Evolutionary conservation across 2,113 vertebrate genomes (phyloP), one percentile per base, ranked within the genome.

Genomic region (Nothocercus nigrocapillus): DNA sequence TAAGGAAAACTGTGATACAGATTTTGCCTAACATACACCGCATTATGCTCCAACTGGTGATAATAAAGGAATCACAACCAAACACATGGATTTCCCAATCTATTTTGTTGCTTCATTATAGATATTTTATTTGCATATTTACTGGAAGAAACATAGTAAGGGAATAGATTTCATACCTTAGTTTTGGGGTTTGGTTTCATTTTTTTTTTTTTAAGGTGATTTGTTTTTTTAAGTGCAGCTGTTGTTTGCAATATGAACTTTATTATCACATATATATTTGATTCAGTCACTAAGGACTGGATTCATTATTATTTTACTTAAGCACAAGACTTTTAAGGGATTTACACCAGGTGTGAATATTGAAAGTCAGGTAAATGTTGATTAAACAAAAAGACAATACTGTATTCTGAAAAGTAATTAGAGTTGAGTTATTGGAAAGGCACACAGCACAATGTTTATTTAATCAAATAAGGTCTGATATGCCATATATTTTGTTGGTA

Each of bases 21-120:
- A 90, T 61, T 96, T 56, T 62, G 44, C 30, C 21, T 78, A 82
- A 81, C 44, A 85, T 40, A 88, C 11, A 47, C 3, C 32, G 64
- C 42, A 84, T 89, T 95, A 90, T 93, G 90, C 94, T 80, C 51
- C 90, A 97, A 64, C 83, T 91, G 62, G 54, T 91, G 47, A 42
- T 73, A 94, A 95, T 73, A 86, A 93, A 90, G 34, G 27, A 95
- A 93, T 81, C 51, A 86, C 3, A 91, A 93, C 76, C 58, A 47
- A 94, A 70, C 4, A 56, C 36, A 78, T 36, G 1, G 88, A 86
- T 86, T 95, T 88, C 80, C 56, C 12, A 44, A 61, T 78, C 38
- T 82, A 66, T 73, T 92, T 90, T 72, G 84, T 64, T 92, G n/a
- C 11, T 92, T 91, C 58, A 68, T 95, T 94, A 90, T 67, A 68